Evolutionary conservation across 2,888 invertebrate genomes (phyloP), one percentile per base, ranked within the genome.

Genomic region (Cynaeus angustus): DNA sequence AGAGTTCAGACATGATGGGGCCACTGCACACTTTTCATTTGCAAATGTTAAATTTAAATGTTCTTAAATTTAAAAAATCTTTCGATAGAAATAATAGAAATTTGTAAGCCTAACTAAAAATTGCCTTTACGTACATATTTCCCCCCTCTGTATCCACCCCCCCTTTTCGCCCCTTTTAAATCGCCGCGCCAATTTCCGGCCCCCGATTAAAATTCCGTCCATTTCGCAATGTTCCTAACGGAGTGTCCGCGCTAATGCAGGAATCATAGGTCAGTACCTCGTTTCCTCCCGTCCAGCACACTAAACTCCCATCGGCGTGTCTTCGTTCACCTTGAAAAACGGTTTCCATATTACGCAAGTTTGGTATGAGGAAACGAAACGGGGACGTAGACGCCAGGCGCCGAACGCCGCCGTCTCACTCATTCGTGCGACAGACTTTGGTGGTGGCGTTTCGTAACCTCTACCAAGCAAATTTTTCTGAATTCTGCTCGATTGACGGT

Each of bases 381-480:
- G 66, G 58, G 43, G 71, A 67, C 65, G 71, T 56, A 73, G 64
- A 66, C 73, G 72, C 72, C 73, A 70, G 70, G 68, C 70, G 64
- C 65, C 67, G 68, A 59, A 50, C 64, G 56, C 64, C 45, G 55
- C 45, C 68, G 37, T 41, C 64, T 66, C 61, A 33, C 72, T 70
- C 72, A 70, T 64, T 74, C 69, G 59, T 14, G 67, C 72, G 75
- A 58, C 37, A 71, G 74, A 70, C 70, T 74, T 70, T 74, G 73
- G 62, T 56, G 67, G 70, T 55, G 50, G 62, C 64, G 58, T 43
- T 26, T 53, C 62, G 53, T 26, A 10, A 16, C n/a, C 58, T 26
- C 46, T n/a, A 13, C 12, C 16, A 10, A 9, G 38, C 26, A 9
- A 3, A 26, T 43, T 13, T 37, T 28, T 52, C 7, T 13, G 26